phyloP scores from a whole-genome alignment of 2,888 invertebrate genomes.

The Cinara cedri region DNA sequence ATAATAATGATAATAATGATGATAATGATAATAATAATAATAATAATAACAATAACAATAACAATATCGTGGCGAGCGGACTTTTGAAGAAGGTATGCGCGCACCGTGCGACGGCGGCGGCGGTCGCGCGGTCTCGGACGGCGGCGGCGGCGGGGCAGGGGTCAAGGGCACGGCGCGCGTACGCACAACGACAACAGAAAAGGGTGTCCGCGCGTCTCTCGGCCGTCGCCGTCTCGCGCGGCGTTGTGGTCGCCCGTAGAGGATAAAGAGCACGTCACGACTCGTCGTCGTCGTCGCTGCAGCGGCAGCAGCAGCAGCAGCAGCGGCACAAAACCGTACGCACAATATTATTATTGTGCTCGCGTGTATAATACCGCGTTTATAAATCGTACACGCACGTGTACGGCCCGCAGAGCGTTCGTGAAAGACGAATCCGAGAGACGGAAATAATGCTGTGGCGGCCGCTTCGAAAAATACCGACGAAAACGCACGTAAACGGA shows the following conservation, averaged over 20 bases:
- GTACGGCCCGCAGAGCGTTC: neutral
- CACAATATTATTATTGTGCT: constrained; percentile 2
- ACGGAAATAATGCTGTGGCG: constrained; percentile 18
- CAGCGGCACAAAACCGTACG: constrained; percentile 1
- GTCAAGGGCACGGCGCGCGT: constrained; percentile 14
- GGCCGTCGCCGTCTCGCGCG: no score
- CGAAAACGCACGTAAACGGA: neutral
- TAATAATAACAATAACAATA: no score
- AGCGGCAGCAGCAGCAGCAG: neutral
- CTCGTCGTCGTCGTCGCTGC: neutral
- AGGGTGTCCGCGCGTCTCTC: constrained; percentile 33
- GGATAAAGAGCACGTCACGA: no score
- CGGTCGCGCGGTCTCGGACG: neutral
- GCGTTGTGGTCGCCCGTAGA: no score
- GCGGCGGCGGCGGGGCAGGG: constrained; percentile 8
- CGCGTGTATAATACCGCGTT: no score
- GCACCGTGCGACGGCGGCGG: neutral
- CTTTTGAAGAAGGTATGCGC: neutral
- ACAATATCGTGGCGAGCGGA: neutral
- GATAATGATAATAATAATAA: no score
- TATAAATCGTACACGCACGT: no score
- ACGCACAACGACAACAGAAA: neutral
- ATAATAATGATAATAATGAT: no score
- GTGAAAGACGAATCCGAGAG: constrained; percentile 19
- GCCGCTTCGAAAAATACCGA: constrained; percentile 23